Evolutionary conservation across 2,888 invertebrate genomes (phyloP).

Genomic region (Neoscelio sp.): DNA sequence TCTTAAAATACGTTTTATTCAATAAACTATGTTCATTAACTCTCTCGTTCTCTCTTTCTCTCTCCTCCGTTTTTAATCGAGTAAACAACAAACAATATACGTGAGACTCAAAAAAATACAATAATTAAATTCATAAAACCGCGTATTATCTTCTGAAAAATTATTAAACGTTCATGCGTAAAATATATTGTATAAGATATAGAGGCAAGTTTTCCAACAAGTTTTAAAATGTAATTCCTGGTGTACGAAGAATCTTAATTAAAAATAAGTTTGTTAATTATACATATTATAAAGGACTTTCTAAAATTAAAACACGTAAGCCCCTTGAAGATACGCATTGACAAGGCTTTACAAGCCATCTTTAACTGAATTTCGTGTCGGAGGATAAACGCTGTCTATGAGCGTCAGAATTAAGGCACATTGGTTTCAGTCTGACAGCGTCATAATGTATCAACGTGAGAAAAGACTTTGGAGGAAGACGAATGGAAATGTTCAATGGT

Average conservation of each 20-base stretch:
- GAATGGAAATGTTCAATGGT: conserved; percentile 72
- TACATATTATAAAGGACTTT: conserved; percentile 39
- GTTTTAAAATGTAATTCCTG: conserved; percentile 31
- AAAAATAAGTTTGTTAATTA: conserved; percentile 49
- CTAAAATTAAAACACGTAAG: conserved; percentile 13
- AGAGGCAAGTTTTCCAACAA: conserved; percentile 8
- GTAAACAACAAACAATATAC: too few relatives aligned
- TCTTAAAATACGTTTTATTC: too few relatives aligned
- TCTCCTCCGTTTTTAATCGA: too few relatives aligned
- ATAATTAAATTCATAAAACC: too few relatives aligned
- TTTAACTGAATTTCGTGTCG: conserved; percentile 13
- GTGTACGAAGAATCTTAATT: conserved; percentile 35
- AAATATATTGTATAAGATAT: too few relatives aligned
- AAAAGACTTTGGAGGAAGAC: conserved; percentile 75
- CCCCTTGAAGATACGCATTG: conserved; percentile 7
- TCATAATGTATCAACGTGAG: conserved; percentile 60
- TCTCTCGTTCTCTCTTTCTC: too few relatives aligned
- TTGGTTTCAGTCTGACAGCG: conserved; percentile 22
- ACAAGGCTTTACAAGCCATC: conserved; percentile 19
- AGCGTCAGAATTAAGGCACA: conserved; percentile 28
- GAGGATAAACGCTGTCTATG: conserved; percentile 39
- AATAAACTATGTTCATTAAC: too few relatives aligned
- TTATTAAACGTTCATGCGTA: neutral
- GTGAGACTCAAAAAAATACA: too few relatives aligned
- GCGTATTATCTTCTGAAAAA: too few relatives aligned